Base-by-base conservation (phyloP, 2,797 vertebrate genomes). In the Anabas testudineus region DNA sequence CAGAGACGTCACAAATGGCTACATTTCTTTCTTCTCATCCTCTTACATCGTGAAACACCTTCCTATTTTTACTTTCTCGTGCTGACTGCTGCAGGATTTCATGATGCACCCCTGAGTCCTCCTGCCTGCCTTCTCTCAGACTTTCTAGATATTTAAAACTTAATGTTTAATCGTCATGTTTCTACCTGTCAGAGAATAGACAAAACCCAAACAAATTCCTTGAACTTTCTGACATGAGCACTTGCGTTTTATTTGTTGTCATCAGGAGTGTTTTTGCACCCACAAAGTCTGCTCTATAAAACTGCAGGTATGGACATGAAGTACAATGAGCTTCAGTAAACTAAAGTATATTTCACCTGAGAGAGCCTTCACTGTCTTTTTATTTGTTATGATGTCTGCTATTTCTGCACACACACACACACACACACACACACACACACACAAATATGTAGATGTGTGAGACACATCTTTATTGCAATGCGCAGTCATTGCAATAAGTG, bases 151-250 rank as follows among this genome's bases (percentile, higher is more conserved):
- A 43, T 49, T 14, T 47, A 22, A 28, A 22, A 49, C 22, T 36
- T 13, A 42, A 21, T 52, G 34, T 51, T 60, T 72, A 74, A 68
- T 75, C 37, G 47, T 67, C 48, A 30, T n/a, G 22, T 32, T 76
- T 54, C 15, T 10, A 54, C 15, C 47, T 53, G 37, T 53, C 13
- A 54, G n/a, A 57, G 7, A 32, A 53, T 24, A 12, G 63, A 67
- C 10, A 1, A n/a, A 3, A 39, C 3, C 6, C 32, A n/a, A 55
- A 21, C 3, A 13, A 32, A 34, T 34, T 58, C 9, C 16, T 18
- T 41, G 12, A 10, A 7, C 22, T 39, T 37, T 56, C 36, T 65
- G 13, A 36, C 3, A 54, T 61, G 37, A 70, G 43, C 10, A 13
- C 9, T 13, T 19, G 51, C 28, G 1, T 42, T 57, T 46, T 10